These are phyloP conservation scores for Rostratula benghalensis DNA, from an alignment of 2,113 vertebrate genomes.

Conservation along the genomic window DNA sequence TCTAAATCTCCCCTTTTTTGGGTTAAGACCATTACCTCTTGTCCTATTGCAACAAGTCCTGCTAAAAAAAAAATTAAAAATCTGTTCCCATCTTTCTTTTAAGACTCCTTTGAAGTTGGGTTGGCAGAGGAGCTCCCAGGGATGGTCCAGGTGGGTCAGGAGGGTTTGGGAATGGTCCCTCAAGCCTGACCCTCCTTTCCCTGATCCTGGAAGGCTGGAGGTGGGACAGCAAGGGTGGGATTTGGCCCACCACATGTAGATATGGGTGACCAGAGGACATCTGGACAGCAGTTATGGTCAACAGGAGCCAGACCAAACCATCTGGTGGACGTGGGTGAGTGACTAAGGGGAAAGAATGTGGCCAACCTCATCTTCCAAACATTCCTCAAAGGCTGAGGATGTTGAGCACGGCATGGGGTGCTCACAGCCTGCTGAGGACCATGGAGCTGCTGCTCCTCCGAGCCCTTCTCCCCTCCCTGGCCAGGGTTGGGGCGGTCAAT, in stretches of 20 bases:
- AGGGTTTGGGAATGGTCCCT: not conserved
- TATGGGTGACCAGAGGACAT: not conserved
- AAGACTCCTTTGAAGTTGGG: not conserved
- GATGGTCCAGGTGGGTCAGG: not conserved
- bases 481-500: not conserved
- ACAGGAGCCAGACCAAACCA: rapidly evolving
- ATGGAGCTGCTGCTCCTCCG: not conserved
- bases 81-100: not conserved
- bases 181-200: not conserved
- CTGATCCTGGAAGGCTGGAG: not conserved
- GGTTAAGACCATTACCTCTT: not conserved
- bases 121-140: not conserved
- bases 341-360: not conserved
- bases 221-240: not conserved
- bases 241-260: rapidly evolving
- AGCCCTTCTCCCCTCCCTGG: not conserved
- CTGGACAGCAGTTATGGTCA: not conserved
- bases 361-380: not conserved
- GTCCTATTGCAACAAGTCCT: not conserved
- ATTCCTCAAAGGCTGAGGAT: rapidly evolving
- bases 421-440: rapidly evolving
- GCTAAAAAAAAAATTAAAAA: not conserved
- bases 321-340: not conserved
- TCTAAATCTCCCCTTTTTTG: not conserved
- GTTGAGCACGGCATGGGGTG: rapidly evolving